Evolutionary conservation across 2,113 vertebrate genomes (phyloP).

Genomic region (Taurulus bubalis): DNA sequence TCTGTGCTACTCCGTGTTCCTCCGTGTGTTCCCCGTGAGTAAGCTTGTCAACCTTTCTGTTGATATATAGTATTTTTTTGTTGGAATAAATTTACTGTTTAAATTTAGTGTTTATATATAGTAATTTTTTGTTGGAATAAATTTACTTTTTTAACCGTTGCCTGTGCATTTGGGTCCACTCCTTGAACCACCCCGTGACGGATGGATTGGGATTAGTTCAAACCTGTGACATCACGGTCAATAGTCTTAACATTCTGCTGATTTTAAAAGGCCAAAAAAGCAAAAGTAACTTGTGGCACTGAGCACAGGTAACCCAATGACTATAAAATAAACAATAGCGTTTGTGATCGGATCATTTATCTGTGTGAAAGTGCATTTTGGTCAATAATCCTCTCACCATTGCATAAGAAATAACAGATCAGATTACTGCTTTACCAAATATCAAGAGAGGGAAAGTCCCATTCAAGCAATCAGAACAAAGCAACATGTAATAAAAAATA

Average conservation of each 20-base stretch:
- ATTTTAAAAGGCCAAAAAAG: neutral
- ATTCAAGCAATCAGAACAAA: slow-evolving; percentile 6
- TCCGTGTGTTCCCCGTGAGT: too few species aligned
- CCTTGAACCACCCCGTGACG: too few species aligned
- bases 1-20: too few species aligned
- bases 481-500: neutral
- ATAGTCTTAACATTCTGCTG: neutral
- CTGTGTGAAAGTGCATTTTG: neutral
- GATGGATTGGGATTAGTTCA: neutral
- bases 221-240: neutral
- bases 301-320: neutral
- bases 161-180: too few species aligned
- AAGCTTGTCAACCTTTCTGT: too few species aligned
- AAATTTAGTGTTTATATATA: too few species aligned
- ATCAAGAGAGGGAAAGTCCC: neutral
- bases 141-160: too few species aligned
- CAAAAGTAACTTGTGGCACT: neutral
- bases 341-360: neutral
- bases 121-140: too few species aligned
- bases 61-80: too few species aligned
- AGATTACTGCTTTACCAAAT: neutral
- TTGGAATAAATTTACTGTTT: too few species aligned
- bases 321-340: neutral
- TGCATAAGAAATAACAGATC: neutral
- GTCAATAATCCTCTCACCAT: neutral